Base-by-base conservation (phyloP, 2,888 invertebrate genomes). In the Drosophila paramelanica region DNA sequence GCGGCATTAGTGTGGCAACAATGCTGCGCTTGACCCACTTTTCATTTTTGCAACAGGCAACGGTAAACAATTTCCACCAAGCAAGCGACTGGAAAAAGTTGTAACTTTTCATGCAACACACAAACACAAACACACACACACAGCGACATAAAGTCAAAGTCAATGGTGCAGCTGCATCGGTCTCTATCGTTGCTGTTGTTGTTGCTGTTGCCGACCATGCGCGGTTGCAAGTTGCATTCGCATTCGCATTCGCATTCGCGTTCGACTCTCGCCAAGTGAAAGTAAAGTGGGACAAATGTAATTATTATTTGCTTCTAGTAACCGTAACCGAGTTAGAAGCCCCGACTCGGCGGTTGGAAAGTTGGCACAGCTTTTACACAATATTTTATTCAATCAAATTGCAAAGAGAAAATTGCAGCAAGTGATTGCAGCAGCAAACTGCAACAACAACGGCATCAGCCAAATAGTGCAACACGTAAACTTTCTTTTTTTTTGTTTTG, bases 221-320 rank as follows among this genome's bases (percentile, higher is more conserved):
- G 58, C 65, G 27, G 25, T 68, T 72, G 77, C 64, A 51, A 51
- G 66, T 70, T 78, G 79, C 70, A 73, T 57, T 72, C 14, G 43
- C 13, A 53, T 43, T 67, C 60, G 64, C 31, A 49, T 55, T 56
- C 23, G 43, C 13, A 43, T 33, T 67, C 60, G 64, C 31, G 42
- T 55, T 56, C 52, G 59, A 56, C 75, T 75, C 76, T 75, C 74
- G 88, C 81, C 83, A 78, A 90, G 90, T 90, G 90, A 90, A 90
- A 90, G 90, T 90, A 90, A 90, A 90, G 90, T 90, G 90, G 90
- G 90, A 83, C 90, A 90, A 90, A 90, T 90, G 90, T 89, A 90
- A 90, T 90, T 88, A 89, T 89, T 90, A 87, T 83, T 90, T 90
- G 81, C 88, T 89, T 89, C 88, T 82, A 79, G 79, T 89, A 90